Base-by-base conservation (phyloP, 2,797 vertebrate genomes). In the Labeo calbasu region DNA sequence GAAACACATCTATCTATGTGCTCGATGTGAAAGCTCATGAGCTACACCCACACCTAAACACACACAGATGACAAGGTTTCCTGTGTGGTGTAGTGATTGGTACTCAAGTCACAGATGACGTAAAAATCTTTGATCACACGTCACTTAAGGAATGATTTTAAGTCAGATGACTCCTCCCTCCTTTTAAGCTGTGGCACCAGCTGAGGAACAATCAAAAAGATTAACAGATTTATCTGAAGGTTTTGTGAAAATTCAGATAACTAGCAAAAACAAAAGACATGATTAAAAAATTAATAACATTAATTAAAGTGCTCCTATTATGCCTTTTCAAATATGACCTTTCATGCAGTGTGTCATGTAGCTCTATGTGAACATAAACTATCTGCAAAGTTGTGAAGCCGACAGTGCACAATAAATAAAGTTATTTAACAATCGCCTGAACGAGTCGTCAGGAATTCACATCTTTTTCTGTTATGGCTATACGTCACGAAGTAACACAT, bases 1-100 rank as follows among this genome's bases (percentile, higher is more conserved):
- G 71, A 86, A 87, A 81, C 32, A 81, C 77, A 81, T 75, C 32
- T 55, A 32, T 77, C 85, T 84, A 40, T 86, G 75, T 70, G 81
- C 59, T 81, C 79, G 25, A 86, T 68, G 70, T 78, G 71, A 46
- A 81, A 53, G 65, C 28, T 23, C 48, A 83, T 50, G 43, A 75
- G 36, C 23, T 59, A 50, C 82, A 76, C 46, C 43, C 14, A 81
- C 61, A 86, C 53, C 48, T 32, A 84, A 46, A 75, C n/a, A 51
- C 69, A 75, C 82, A 70, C 69, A 76, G 23, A 23, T 32, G 72
- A 53, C 48, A n/a, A 69, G 23, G n/a, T 80, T 81, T 50, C 36
- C 51, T 32, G 14, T 43, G 4, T 48, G 23, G 7, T 59, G 4
- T 17, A 73, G 43, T 65, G 53, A 25, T 57, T 77, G 28, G 53